Conservation (phyloP, 2,888 invertebrate species). For the Drosophila pullipes region DNA sequence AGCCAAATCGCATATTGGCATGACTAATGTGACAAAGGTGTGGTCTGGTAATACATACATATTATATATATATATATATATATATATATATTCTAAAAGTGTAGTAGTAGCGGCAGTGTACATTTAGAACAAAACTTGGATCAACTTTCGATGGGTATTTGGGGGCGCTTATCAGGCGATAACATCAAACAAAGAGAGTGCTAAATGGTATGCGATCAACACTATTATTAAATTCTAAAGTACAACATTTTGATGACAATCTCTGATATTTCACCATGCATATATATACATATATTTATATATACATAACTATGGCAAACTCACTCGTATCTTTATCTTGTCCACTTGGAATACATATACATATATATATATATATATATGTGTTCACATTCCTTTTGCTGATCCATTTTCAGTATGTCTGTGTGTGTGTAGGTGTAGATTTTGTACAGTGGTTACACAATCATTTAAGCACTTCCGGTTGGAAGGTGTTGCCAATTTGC, state of each 20-base stretch:
- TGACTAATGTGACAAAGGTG: slow-evolving; percentile 53
- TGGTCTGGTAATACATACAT: neutral
- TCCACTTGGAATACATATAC: neutral
- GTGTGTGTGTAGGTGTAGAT: neutral
- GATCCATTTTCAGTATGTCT: slow-evolving; percentile 34
- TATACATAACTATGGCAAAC: neutral
- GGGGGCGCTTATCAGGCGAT: slow-evolving; percentile 56
- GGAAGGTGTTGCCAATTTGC: neutral
- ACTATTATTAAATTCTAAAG: slow-evolving; percentile 1
- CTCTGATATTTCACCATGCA: too few relatives aligned
- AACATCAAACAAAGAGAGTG: slow-evolving; percentile 58
- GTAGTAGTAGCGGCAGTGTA: neutral
- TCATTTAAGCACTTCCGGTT: neutral
- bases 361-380: neutral
- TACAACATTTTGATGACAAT: too few relatives aligned
- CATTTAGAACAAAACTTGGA: slow-evolving; percentile 27
- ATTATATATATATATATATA: neutral
- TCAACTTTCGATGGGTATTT: slow-evolving; percentile 8
- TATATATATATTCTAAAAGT: too few relatives aligned
- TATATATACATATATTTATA: slow-evolving; percentile 3
- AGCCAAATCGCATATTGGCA: slow-evolving; percentile 3
- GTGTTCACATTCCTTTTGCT: slow-evolving; percentile 34
- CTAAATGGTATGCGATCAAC: slow-evolving; percentile 6
- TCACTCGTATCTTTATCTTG: neutral
- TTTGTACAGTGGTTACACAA: neutral